Evolutionary conservation across 2,888 invertebrate genomes (phyloP).

Genomic region (Cyclophora albipunctata): DNA sequence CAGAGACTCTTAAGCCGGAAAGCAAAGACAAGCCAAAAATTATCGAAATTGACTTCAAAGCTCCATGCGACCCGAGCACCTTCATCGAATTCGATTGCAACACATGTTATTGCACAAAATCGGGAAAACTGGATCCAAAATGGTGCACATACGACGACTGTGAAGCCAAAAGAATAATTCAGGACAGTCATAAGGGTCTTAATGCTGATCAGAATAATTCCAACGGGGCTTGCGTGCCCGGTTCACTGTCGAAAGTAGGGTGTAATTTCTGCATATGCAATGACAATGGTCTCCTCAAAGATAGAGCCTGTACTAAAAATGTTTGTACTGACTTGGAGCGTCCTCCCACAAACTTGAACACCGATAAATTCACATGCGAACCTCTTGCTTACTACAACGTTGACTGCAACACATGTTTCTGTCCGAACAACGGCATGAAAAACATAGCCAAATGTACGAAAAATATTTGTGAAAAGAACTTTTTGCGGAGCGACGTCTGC

Average conservation of each 20-base stretch:
- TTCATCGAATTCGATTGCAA: constrained; percentile 61
- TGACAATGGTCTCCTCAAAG: constrained; percentile 36
- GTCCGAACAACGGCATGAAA: constrained; percentile 51
- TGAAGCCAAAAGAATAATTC: constrained; percentile 36
- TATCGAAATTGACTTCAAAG: constrained; percentile 27
- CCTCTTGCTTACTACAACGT: constrained; percentile 55
- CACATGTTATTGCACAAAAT: constrained; percentile 55
- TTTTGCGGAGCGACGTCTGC: constrained; percentile 45
- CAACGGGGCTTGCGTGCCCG: constrained; percentile 40
- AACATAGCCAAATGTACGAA: constrained; percentile 63
- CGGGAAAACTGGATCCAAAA: constrained; percentile 53
- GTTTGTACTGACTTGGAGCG: constrained; percentile 28
- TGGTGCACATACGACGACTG: constrained; percentile 67
- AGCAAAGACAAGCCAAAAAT: constrained; percentile 1
- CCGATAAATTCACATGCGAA: constrained; percentile 42
- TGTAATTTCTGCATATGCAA: constrained; percentile 69
- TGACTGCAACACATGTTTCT: constrained; percentile 61
- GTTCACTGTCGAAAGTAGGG: constrained; percentile 43
- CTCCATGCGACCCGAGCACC: constrained; percentile 49
- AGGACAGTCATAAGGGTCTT: constrained; percentile 27
- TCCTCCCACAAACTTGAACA: constrained; percentile 1
- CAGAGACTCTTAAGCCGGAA: not conserved
- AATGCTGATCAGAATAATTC: constrained; percentile 4
- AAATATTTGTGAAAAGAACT: constrained; percentile 51
- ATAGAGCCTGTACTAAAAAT: constrained; percentile 51